Evolutionary conservation across 2,888 invertebrate species (phyloP).

Genomic region (Brachynemurus nebulosus): DNA sequence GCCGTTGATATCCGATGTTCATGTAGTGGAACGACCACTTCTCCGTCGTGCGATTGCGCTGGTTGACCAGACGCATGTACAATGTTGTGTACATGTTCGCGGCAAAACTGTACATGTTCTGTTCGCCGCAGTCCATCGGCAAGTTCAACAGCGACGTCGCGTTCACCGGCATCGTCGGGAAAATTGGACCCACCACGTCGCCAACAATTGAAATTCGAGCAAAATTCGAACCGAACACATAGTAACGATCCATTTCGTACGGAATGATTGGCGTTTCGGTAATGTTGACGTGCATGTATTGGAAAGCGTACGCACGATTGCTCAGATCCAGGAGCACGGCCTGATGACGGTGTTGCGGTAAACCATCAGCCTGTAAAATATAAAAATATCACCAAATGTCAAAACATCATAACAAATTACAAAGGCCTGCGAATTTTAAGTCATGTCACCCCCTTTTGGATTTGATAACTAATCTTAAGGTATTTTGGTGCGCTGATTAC

Average conservation of each 20-base stretch:
- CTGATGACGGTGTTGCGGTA: conserved; percentile 85
- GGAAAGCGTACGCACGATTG: conserved; percentile 80
- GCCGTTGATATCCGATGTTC: conserved; percentile 81
- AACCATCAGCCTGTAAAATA: conserved; percentile 59
- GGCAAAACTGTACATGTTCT: conserved; percentile 94
- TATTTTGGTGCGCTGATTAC: too few relatives aligned
- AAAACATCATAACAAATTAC: conserved; percentile 3
- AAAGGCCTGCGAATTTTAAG: too few relatives aligned
- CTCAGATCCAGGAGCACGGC: conserved; percentile 84
- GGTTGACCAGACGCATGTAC: conserved; percentile 84
- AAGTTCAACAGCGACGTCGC: conserved; percentile 64
- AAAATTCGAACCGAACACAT: conserved; percentile 83
- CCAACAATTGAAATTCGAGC: conserved; percentile 75
- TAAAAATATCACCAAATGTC: conserved; percentile 2
- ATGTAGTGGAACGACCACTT: conserved; percentile 71
- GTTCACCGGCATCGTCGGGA: conserved; percentile 85
- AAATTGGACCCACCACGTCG: conserved; percentile 86
- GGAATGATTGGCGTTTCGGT: conserved; percentile 88
- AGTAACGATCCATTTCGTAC: conserved; percentile 80
- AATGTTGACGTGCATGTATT: conserved; percentile 91
- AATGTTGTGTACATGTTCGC: conserved; percentile 82
- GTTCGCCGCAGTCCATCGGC: conserved; percentile 88
- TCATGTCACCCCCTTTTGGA: too few relatives aligned
- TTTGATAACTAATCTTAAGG: too few relatives aligned
- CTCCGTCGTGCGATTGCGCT: conserved; percentile 69